A percentile compares a stretch with the other conserved stretches of the same genome.
Conservation (phyloP, 2,797 vertebrate genomes). For the Dermochelys coriacea region DNA sequence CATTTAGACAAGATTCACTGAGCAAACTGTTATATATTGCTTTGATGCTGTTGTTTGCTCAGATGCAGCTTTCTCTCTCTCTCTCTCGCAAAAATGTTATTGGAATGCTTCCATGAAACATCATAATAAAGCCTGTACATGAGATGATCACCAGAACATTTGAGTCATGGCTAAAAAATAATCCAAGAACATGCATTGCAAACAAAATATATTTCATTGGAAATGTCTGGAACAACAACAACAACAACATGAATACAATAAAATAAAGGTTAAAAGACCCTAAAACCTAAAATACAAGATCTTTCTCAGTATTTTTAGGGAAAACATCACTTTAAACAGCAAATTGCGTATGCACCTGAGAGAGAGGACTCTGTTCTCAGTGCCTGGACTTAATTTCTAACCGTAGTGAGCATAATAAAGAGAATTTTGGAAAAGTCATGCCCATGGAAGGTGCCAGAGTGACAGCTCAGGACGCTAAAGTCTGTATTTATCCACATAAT, state of each 20-base stretch:
- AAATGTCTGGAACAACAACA: constrained; percentile 38
- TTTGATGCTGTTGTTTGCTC: constrained; percentile 28
- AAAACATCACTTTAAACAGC: no score
- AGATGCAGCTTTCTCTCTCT: constrained; percentile 34
- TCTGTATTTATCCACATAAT: background rate
- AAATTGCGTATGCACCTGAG: background rate
- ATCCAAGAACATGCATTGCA: constrained; percentile 39
- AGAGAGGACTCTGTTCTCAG: background rate
- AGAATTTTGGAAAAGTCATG: background rate
- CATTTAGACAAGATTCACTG: constrained; percentile 1
- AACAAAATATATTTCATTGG: constrained; percentile 54
- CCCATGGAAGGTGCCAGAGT: background rate
- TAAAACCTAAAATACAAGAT: constrained; percentile 25
- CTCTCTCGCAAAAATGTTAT: background rate
- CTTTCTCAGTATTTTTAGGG: background rate
- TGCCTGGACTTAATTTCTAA: background rate
- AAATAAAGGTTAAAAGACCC: background rate
- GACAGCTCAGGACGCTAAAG: background rate
- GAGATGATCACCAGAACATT: constrained; percentile 58
- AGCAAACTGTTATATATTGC: background rate
- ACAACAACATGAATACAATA: constrained; percentile 17
- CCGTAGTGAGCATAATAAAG: background rate
- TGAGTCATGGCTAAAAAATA: constrained; percentile 67
- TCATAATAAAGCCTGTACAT: constrained; percentile 48
- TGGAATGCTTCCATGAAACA: constrained; percentile 40